Conservation (phyloP, 2,113 vertebrate species). For the Anthoscopus minutus region DNA sequence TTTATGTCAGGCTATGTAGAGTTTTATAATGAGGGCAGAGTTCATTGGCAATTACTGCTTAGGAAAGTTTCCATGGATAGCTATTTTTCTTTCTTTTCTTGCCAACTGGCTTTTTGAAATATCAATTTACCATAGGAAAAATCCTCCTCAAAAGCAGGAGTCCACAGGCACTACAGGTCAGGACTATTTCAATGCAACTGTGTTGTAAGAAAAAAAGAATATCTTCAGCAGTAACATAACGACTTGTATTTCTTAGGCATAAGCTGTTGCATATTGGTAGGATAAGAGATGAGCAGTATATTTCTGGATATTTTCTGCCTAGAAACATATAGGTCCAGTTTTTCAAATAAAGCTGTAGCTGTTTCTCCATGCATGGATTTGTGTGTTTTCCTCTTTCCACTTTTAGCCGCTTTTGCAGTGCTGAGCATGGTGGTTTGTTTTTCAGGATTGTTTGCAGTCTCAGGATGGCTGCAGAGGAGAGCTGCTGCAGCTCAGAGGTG, state of each 20-base stretch:
- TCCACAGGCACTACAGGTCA: background rate
- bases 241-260: background rate
- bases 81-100: slow-evolving; percentile 40
- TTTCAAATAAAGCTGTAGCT: background rate
- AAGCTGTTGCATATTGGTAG: background rate
- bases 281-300: background rate
- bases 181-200: background rate
- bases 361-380: background rate
- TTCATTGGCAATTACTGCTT: slow-evolving; percentile 49
- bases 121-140: slow-evolving; percentile 22
- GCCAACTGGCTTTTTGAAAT: background rate
- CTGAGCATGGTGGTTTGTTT: fast-evolving
- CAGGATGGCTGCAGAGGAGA: background rate
- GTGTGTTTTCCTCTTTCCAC: fast-evolving
- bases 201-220: background rate
- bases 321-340: background rate
- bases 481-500: background rate
- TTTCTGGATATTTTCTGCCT: background rate
- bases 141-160: background rate
- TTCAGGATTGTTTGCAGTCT: background rate
- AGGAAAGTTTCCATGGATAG: slow-evolving; percentile 13
- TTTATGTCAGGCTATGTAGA: slow-evolving; percentile 17
- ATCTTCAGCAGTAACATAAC: background rate
- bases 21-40: slow-evolving; percentile 65
- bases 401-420: fast-evolving